Percentiles rank a stretch among this genome's conserved stretches.
Evolutionary conservation across 2,888 invertebrate genomes (phyloP).

Genomic region (Synanthedon tipuliformis): DNA sequence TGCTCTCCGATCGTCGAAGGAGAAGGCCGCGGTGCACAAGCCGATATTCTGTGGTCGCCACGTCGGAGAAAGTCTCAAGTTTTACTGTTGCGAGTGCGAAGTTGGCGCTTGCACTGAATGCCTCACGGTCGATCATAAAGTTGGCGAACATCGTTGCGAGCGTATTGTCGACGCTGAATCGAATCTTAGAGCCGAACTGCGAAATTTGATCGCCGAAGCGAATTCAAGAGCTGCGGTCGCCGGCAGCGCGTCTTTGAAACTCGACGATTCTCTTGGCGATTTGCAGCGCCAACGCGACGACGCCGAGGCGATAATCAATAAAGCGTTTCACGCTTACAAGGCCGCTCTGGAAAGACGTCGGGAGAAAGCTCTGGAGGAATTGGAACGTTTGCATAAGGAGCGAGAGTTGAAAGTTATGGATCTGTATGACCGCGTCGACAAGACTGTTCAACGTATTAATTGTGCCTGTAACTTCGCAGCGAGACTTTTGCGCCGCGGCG

Average conservation of each 20-base stretch:
- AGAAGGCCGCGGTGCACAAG: constrained; percentile 87
- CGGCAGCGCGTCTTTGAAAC: constrained; percentile 78
- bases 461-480: constrained; percentile 88
- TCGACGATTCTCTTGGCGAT: constrained; percentile 86
- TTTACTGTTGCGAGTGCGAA: constrained; percentile 90
- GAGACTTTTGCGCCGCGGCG: constrained; percentile 84
- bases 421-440: constrained; percentile 83
- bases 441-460: constrained; percentile 85
- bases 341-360: constrained; percentile 84
- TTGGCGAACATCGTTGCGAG: constrained; percentile 86
- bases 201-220: constrained; percentile 79
- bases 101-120: constrained; percentile 91
- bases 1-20: constrained; percentile 82
- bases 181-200: constrained; percentile 81
- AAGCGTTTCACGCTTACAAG: constrained; percentile 83
- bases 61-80: constrained; percentile 85
- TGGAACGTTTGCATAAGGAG: constrained; percentile 83
- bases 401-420: constrained; percentile 93
- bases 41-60: constrained; percentile 88
- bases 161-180: constrained; percentile 83
- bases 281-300: constrained; percentile 88
- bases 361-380: constrained; percentile 79
- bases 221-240: constrained; percentile 81
- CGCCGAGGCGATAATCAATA: constrained; percentile 84
- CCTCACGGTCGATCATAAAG: constrained; percentile 84